These are phyloP conservation scores for Lordiphosa collinella DNA, from an alignment of 1,140 invertebrate species.

Conservation along the genomic window DNA sequence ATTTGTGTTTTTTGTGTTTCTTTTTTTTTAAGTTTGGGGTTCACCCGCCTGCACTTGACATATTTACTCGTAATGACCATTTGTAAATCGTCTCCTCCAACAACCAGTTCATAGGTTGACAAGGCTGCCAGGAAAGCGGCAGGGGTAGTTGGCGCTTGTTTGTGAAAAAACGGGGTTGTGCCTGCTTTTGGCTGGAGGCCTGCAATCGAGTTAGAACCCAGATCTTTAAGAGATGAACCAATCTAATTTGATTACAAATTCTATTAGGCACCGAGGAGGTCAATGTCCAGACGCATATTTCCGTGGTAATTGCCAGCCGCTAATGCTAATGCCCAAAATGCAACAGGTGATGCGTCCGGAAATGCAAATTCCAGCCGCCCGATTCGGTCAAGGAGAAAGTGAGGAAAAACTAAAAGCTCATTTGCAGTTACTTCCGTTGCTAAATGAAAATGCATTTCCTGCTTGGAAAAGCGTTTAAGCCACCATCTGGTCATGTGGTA, in stretches of 20 bases:
- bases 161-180: not conserved
- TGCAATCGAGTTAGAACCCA: not conserved
- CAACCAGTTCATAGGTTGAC: slow-evolving; percentile 1
- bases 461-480: slow-evolving; percentile 65
- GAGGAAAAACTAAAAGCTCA: slow-evolving; percentile 77
- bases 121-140: not conserved
- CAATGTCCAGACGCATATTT: slow-evolving; percentile 44
- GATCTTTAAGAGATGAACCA: slow-evolving; percentile 21
- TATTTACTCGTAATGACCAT: slow-evolving; percentile 71
- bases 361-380: slow-evolving; percentile 34
- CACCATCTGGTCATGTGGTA: not conserved
- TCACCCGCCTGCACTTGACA: slow-evolving; percentile 73
- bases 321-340: slow-evolving; percentile 28
- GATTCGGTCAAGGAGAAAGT: slow-evolving; percentile 29
- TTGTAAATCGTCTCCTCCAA: slow-evolving; percentile 47
- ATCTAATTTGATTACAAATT: slow-evolving; percentile 48
- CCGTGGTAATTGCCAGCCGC: slow-evolving; percentile 17
- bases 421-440: slow-evolving; percentile 77
- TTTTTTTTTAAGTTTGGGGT: slow-evolving; percentile 7
- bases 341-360: slow-evolving; percentile 37
- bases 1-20: slow-evolving; percentile 14
- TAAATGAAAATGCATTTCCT: slow-evolving; percentile 79
- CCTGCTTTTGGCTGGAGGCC: not conserved
- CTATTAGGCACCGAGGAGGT: slow-evolving; percentile 32
- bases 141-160: no score